A percentile compares a stretch with the other conserved stretches of the same genome.
These are phyloP conservation scores for Orthonyx spaldingii DNA, from an alignment of 2,113 vertebrate genomes.

Conservation along the genomic window DNA sequence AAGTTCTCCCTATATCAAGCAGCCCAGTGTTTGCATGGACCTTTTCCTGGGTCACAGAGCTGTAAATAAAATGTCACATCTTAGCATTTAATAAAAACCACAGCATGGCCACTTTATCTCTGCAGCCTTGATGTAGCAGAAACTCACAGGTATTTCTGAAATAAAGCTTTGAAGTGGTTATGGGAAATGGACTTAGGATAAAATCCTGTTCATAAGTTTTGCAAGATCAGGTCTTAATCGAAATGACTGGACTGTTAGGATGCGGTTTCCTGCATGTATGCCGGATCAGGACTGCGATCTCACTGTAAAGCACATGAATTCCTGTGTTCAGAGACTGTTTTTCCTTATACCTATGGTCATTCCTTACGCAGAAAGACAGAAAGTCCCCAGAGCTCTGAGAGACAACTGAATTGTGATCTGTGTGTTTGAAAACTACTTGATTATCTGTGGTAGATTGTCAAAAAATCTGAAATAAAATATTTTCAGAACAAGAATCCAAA, in stretches of 20 bases:
- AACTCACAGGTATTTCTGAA: background rate
- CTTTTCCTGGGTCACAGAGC: background rate
- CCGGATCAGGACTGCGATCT: background rate
- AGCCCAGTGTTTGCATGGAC: background rate
- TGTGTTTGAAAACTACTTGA: background rate
- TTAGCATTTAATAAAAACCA: conserved; percentile 19
- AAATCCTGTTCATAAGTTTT: background rate
- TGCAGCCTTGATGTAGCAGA: background rate
- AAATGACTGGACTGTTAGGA: background rate
- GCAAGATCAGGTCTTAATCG: background rate
- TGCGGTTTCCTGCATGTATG: background rate
- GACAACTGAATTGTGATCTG: background rate
- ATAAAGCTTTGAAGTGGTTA: background rate
- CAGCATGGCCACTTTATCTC: background rate
- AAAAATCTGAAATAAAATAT: background rate
- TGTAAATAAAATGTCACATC: conserved; percentile 1
- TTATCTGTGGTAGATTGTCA: background rate
- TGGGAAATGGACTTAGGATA: background rate
- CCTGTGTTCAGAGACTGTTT: background rate
- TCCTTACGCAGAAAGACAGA: background rate
- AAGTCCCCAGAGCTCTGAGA: background rate
- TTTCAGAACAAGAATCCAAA: background rate
- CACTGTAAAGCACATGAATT: background rate
- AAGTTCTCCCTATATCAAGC: background rate
- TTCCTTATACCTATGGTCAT: background rate